Evolutionary conservation across 2,888 invertebrate genomes (phyloP), one percentile per base, ranked within the genome.

Genomic region (Laspeyria flexula): DNA sequence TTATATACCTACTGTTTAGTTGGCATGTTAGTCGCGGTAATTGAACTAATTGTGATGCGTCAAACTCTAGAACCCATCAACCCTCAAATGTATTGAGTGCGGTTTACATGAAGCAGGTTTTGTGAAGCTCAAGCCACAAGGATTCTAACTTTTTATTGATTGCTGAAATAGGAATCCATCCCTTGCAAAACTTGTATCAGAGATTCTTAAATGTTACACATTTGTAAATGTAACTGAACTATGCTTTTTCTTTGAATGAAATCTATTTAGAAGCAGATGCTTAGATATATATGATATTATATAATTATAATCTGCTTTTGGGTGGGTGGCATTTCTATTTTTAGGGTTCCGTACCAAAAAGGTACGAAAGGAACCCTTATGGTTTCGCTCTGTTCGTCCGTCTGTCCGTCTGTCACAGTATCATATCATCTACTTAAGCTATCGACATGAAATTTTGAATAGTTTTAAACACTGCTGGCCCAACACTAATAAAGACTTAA

Each of bases 251-350:
- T 43, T 54, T 43, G 18, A 44, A 12, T 38, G 29, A 40, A 58
- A 55, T 46, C 34, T 42, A 55, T 37, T 43, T 25, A 45, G 39
- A 51, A 18, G 39, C 43, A 63, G 56, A 46, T 60, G 47, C 53
- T 47, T 47, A 35, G 38, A 25, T 52, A 47, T 49, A 44, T 43
- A 18, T 18, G 18, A 18, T 3, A 52, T 65, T 65, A n/a, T 50
- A 59, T 53, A 34, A n/a, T n/a, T n/a, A n/a, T n/a, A n/a, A n/a
- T n/a, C n/a, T n/a, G n/a, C n/a, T n/a, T n/a, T n/a, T n/a, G n/a
- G n/a, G n/a, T n/a, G n/a, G n/a, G n/a, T n/a, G n/a, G n/a, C n/a
- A n/a, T n/a, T n/a, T n/a, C n/a, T n/a, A n/a, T n/a, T n/a, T n/a
- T n/a, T n/a, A n/a, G n/a, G n/a, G n/a, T n/a, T n/a, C n/a, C n/a